Base-by-base conservation (phyloP, 2,797 vertebrate species). In the Typhlichthys subterraneus region DNA sequence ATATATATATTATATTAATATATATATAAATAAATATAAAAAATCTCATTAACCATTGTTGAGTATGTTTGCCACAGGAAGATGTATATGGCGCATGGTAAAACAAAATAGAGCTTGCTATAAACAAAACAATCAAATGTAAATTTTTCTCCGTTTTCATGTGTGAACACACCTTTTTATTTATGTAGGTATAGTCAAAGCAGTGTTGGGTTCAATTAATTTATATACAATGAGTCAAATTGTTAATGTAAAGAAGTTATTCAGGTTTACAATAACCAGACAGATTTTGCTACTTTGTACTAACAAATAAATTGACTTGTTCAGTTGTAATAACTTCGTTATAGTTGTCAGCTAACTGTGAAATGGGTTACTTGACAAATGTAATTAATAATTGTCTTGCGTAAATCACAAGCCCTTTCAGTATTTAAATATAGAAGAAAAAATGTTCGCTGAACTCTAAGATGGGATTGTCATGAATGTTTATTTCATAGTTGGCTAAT, bases 71-170 rank as follows among this genome's bases (percentile, higher is more conserved):
- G 8, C 38, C 38, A 42, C 38, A 7, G 7, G 23, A 56, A 60
- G 63, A 56, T 61, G 31, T 73, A 74, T 57, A 74, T 59, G 3
- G 68, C 38, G 66, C 73, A 76, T 79, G 75, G 70, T 63, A 49
- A 68, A 67, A 52, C 65, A 66, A 9, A 53, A 55, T 14, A 11
- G 56, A 72, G 69, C 65, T 72, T 51, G 47, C 29, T 60, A 29
- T 70, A 42, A 63, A 73, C 11, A 73, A 65, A 48, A 12, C 4
- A 38, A 60, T 79, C 59, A 54, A 52, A 57, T 61, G 53, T 64
- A 63, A 51, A 48, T 69, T 66, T 64, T 61, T 53, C 69, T 77
- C 51, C 48, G 69, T 68, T 71, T 76, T 69, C 65, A 72, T 70
- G 67, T 70, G 63, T 80, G 65, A 77, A 69, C 74, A 51, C 56